Evolutionary conservation across 1,140 invertebrate genomes (phyloP), one percentile per base, ranked within the genome.

Genomic region (Drosophila ercepeae): DNA sequence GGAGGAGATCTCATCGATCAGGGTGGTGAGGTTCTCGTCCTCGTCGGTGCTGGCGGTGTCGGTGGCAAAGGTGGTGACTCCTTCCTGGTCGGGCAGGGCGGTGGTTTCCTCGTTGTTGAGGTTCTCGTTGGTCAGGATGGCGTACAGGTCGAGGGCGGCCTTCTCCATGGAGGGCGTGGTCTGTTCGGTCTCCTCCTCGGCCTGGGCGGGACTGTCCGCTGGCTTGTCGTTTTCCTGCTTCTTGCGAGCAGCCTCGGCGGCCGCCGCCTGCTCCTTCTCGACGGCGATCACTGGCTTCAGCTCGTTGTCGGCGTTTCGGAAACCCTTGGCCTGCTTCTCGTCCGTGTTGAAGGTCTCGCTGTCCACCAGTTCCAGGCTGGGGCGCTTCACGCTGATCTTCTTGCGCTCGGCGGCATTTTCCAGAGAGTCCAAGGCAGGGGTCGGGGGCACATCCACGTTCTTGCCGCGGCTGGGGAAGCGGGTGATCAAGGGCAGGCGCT

Each of bases 291-390:
- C 78, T 0, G 89, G 81, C 29, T 88, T 90, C 9, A 91, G 72
- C 16, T 91, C 90, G 41, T 75, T 90, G 39, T 91, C 91, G 11
- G 75, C 61, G 34, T 86, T 90, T 32, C 89, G 78, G 0, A 75
- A 71, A 0, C 86, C 89, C 71, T 91, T 91, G 45, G 65, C 64
- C 58, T 91, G 89, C 34, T 93, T 93, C 29, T 93, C 94, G 71
- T 96, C 94, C 0, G 95, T 96, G 61, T 96, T 95, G 90, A 96
- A 97, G 54, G 94, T 95, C 52, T 94, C 95, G 63, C 95, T 95
- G 88, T 97, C 96, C 0, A 97, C 95, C 11, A 96, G 91, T 78
- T 96, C 96, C 39, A 96, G 92, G 74, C 94, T 95, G 14, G 95
- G 95, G 57, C 95, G 89, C 53, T 91, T 91, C 0, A 91, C 89